These are phyloP conservation scores for Cryptophagus acutangulus DNA, from an alignment of 2,888 invertebrate genomes.

Conservation along the genomic window DNA sequence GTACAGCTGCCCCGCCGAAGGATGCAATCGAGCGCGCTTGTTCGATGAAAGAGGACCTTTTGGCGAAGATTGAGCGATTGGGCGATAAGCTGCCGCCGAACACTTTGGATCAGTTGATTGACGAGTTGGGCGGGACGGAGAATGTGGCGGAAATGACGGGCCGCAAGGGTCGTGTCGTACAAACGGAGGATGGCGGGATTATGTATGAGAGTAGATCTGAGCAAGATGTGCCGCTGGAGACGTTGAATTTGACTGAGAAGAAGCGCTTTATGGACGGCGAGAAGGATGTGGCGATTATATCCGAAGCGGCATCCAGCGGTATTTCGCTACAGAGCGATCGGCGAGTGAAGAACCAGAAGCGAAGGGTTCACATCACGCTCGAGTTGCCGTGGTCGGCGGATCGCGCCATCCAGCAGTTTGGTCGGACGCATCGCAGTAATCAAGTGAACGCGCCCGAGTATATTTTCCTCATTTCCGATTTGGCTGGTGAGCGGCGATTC, in stretches of 20 bases:
- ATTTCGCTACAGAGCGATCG: constrained; percentile 65
- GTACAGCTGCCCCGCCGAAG: constrained; percentile 61
- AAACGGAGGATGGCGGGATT: constrained; percentile 91
- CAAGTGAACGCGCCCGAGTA: constrained; percentile 99
- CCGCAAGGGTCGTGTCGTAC: constrained; percentile 64
- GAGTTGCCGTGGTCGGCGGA: constrained; percentile 99
- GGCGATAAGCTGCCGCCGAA: constrained; percentile 91
- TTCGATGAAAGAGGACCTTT: constrained; percentile 87
- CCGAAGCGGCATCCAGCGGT: constrained; percentile 97
- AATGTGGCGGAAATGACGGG: constrained; percentile 99
- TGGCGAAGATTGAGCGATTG: constrained; percentile 72
- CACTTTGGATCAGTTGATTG: constrained; percentile 96
- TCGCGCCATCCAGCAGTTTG: constrained; percentile 98
- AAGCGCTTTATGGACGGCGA: constrained; percentile 93
- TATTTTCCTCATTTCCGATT: constrained; percentile 95
- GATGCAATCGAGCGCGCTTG: constrained; percentile 86
- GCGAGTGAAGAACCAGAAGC: constrained; percentile 85
- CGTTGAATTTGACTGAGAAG: constrained; percentile 90
- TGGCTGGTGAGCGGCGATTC: constrained; percentile 89
- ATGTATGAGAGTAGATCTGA: constrained; percentile 94
- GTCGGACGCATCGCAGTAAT: constrained; percentile 52
- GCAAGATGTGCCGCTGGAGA: constrained; percentile 92
- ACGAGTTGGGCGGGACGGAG: constrained; percentile 95
- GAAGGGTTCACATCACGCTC: constrained; percentile 95
- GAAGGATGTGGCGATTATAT: constrained; percentile 97